Percentiles rank a stretch among this genome's conserved stretches.
phyloP scores from a whole-genome alignment of 2,797 vertebrate species.

The Hypotaenidia okinawae region DNA sequence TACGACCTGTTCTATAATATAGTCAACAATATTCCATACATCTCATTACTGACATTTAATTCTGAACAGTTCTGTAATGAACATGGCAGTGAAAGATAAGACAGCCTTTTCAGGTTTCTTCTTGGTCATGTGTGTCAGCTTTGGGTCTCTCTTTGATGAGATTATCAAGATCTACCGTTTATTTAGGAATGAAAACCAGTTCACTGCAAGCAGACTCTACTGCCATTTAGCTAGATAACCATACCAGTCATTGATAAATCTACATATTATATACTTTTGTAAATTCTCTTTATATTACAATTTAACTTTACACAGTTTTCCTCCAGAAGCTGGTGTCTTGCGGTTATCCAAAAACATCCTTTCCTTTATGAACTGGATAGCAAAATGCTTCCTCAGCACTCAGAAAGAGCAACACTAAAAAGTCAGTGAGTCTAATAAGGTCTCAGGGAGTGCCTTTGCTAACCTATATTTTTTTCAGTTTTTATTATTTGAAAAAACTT shows the following conservation, averaged over 20 bases:
- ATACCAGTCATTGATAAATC: background rate
- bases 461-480: background rate
- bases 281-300: background rate
- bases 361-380: background rate
- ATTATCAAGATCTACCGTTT: background rate
- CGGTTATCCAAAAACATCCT: background rate
- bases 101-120: background rate
- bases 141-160: background rate
- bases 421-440: background rate
- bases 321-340: background rate
- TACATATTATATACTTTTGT: background rate
- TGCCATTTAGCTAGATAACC: background rate
- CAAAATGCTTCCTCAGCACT: background rate
- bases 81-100: background rate
- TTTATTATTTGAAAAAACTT: background rate
- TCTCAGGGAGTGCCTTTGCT: background rate
- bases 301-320: background rate
- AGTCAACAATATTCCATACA: background rate
- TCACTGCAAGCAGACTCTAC: background rate
- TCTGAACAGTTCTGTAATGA: background rate
- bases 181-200: conserved; percentile 28
- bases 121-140: background rate
- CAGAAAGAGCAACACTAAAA: background rate
- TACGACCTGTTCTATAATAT: background rate
- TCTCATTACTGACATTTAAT: background rate